Conservation (phyloP, 2,888 invertebrate species). For the Phortica okadai region DNA sequence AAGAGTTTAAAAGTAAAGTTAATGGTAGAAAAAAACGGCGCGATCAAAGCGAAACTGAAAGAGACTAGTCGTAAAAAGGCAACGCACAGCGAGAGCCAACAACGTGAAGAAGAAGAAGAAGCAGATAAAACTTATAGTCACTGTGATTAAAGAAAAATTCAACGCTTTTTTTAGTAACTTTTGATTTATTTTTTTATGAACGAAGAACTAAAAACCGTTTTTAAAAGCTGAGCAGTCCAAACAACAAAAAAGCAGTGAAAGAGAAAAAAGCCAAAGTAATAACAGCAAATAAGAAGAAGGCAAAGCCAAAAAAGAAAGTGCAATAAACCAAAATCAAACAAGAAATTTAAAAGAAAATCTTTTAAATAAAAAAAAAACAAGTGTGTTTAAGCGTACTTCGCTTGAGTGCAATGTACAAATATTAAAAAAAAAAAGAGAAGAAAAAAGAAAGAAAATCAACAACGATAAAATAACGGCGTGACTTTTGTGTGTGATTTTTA, state of each 20-base stretch:
- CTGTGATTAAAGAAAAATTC: conserved; percentile 51
- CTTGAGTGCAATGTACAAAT: conserved; percentile 60
- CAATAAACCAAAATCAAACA: conserved; percentile 51
- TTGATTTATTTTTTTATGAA: neutral
- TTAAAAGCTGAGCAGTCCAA: neutral
- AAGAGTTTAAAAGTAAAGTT: neutral
- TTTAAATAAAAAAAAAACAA: conserved; percentile 48
- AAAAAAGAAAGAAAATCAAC: conserved; percentile 20
- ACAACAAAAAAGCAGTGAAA: neutral
- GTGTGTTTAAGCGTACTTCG: neutral
- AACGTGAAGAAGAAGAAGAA: conserved; percentile 54
- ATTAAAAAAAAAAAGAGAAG: conserved; percentile 40
- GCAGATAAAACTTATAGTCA: conserved; percentile 45
- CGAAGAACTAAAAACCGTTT: no score
- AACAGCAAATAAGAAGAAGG: conserved; percentile 36
- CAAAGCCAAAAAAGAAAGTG: conserved; percentile 63
- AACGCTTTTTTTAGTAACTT: neutral
- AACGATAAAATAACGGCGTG: neutral
- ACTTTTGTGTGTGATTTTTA: no score
- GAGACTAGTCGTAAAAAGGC: neutral
- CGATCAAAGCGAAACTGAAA: neutral
- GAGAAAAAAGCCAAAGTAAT: neutral
- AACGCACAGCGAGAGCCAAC: neutral
- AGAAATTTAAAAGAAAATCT: conserved; percentile 21
- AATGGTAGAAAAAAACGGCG: neutral